These are phyloP conservation scores for Gortyna flavago DNA, from an alignment of 2,888 invertebrate species.

Conservation along the genomic window DNA sequence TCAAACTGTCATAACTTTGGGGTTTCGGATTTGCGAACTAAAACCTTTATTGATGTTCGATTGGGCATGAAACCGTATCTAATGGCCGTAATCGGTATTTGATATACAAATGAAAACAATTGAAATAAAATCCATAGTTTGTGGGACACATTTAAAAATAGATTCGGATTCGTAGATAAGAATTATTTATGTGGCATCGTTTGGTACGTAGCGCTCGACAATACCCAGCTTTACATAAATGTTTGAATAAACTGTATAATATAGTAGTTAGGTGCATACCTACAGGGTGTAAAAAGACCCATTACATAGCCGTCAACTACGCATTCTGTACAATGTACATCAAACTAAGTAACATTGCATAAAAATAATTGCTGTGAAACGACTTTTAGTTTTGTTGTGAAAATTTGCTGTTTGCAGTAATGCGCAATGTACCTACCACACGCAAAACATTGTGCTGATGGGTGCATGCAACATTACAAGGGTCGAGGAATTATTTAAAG, in stretches of 20 bases:
- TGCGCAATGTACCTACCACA: too few relatives aligned
- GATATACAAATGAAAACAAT: background rate
- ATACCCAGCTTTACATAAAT: slow-evolving; percentile 43
- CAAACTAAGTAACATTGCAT: too few relatives aligned
- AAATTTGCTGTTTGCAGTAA: too few relatives aligned
- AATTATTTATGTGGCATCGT: background rate
- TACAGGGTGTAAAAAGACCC: too few relatives aligned
- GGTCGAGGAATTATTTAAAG: too few relatives aligned
- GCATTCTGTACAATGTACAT: too few relatives aligned
- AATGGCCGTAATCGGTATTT: background rate
- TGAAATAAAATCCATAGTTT: slow-evolving; percentile 23
- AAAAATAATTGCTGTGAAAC: too few relatives aligned
- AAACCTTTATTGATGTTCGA: background rate
- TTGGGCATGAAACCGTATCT: background rate
- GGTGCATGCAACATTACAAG: too few relatives aligned
- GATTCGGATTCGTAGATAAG: background rate
- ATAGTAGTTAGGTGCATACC: background rate
- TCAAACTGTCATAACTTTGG: background rate
- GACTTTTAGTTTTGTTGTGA: too few relatives aligned
- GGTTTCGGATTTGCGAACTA: background rate
- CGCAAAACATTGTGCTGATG: too few relatives aligned
- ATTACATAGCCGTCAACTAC: too few relatives aligned
- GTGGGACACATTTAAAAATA: slow-evolving; percentile 22
- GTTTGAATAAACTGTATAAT: slow-evolving; percentile 33
- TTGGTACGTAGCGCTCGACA: slow-evolving; percentile 12